Evolutionary conservation across 2,113 vertebrate species (phyloP), one percentile per base, ranked within the genome.

Genomic region (Carollia perspicillata): DNA sequence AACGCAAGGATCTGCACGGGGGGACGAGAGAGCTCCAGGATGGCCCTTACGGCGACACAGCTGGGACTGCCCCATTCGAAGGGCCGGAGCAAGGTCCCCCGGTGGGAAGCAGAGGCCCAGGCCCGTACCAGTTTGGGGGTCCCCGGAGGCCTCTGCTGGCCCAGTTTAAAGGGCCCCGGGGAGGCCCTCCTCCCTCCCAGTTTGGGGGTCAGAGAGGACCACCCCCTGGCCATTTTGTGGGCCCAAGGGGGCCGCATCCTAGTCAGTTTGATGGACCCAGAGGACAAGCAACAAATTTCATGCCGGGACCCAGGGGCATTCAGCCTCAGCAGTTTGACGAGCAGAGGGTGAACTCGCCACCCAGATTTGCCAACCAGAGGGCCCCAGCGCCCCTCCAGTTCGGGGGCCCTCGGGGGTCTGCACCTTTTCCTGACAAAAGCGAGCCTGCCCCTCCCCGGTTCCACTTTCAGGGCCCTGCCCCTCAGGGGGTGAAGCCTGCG

Each of bases 171-270:
- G 98, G 98, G 20, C 96, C 98, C 84, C 96, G 94, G 87, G 98
- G 98, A 75, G 98, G 97, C n/a, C 98, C 98, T 14, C 96, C 98
- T 37, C 98, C 98, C 9, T 98, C 98, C 95, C 99, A 98, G 88
- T 99, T 99, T 95, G 98, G 98, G 78, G 98, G 98, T 55, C 98
- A 99, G 91, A 97, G 99, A 97, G 98, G 98, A 20, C 98, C 98
- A 33, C 97, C 98, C n/a, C 97, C 98, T 0, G 96, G 97, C 68
- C 98, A 98, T 91, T 99, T 99, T 96, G 99, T 99, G 51, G 99
- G 99, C 85, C 98, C 98, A 37, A 98, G 99, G 95, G 98, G 98
- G 51, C 97, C 98, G 66, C 98, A 98, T 88, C 90, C 97, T 69
- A 90, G 97, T 89, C 98, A 98, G 28, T 98, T 98, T n/a, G 98